Evolutionary conservation across 2,888 invertebrate species (phyloP).

Genomic region (Pollenia labialis): DNA sequence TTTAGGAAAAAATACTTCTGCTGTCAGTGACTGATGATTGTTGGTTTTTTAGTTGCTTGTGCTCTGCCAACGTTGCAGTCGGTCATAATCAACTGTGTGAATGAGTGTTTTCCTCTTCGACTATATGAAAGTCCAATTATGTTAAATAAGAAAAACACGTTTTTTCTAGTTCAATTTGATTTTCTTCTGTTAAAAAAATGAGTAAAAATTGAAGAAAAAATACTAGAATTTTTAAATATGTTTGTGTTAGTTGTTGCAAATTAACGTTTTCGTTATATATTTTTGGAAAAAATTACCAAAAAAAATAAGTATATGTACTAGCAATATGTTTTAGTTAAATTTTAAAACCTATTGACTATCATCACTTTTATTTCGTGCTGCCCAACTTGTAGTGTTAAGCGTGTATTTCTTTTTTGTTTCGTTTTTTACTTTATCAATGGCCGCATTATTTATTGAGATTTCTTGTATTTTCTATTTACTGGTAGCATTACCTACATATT

Average conservation of each 20-base stretch:
- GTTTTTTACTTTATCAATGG: constrained; percentile 57
- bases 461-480: constrained; percentile 62
- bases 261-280: not conserved
- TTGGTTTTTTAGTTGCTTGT: constrained; percentile 34
- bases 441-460: constrained; percentile 65
- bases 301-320: not conserved
- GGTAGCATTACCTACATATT: constrained; percentile 70
- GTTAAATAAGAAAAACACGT: constrained; percentile 74
- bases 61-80: constrained; percentile 68
- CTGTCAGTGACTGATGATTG: constrained; percentile 36
- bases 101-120: constrained; percentile 37
- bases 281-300: not conserved
- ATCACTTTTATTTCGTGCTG: not conserved
- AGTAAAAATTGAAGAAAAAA: not conserved
- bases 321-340: constrained; percentile 26
- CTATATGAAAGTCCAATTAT: constrained; percentile 73
- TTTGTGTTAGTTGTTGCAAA: not conserved
- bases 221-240: constrained; percentile 5
- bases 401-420: constrained; percentile 32
- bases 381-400: constrained; percentile 44
- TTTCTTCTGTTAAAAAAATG: not conserved
- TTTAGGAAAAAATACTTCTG: constrained; percentile 13
- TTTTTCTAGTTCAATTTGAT: constrained; percentile 65
- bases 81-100: constrained; percentile 53
- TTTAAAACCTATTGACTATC: not conserved